Conservation (phyloP, 2,888 invertebrate genomes). For the Hydroisotoma schaefferi region DNA sequence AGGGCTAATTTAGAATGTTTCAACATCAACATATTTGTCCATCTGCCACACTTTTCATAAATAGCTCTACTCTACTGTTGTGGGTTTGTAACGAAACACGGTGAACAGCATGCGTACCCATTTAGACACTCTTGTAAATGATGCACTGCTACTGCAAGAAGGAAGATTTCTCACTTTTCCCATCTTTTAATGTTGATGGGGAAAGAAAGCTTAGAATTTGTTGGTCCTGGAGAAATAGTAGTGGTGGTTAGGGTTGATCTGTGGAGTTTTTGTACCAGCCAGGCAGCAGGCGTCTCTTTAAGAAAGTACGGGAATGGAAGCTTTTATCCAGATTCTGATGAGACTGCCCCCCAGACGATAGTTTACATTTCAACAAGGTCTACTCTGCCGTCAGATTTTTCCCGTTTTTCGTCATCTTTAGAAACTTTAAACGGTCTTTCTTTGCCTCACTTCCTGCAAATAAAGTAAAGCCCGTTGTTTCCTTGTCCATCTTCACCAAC, state of each 20-base stretch:
- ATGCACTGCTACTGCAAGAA: too few relatives aligned
- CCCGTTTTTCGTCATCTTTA: constrained; percentile 42
- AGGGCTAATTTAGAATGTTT: background rate
- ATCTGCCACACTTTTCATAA: constrained; percentile 6
- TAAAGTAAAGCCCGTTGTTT: constrained; percentile 5
- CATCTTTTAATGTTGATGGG: background rate
- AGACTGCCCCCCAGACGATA: constrained; percentile 43
- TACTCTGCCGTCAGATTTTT: constrained; percentile 37
- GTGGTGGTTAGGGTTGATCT: too few relatives aligned
- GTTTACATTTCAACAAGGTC: constrained; percentile 43
- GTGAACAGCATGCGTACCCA: too few relatives aligned
- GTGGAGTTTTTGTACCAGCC: background rate
- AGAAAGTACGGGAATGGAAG: constrained; percentile 5
- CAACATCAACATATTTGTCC: constrained; percentile 18
- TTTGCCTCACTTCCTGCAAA: constrained; percentile 18
- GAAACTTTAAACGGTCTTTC: constrained; percentile 29
- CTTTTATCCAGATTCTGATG: constrained; percentile 13
- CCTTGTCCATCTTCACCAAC: constrained; percentile 2
- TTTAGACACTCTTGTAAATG: too few relatives aligned
- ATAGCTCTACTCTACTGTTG: too few relatives aligned
- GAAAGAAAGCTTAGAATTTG: background rate
- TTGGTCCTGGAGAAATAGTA: too few relatives aligned
- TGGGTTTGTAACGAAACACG: too few relatives aligned
- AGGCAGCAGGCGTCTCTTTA: background rate
- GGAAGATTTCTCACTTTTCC: constrained; percentile 11